Conservation (phyloP, 1,140 invertebrate species). For the Dreissena polymorpha region DNA sequence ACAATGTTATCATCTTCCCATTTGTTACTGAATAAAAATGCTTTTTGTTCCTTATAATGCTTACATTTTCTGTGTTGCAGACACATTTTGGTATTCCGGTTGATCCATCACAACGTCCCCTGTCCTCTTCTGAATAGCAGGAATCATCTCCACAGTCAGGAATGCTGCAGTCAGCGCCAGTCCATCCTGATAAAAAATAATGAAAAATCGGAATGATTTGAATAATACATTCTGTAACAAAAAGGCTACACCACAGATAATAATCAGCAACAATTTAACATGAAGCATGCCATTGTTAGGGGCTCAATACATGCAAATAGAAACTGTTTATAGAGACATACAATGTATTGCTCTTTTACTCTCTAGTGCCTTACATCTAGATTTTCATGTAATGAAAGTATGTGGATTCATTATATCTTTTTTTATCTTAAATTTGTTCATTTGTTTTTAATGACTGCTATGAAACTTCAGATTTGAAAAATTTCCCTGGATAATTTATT, state of each 20-base stretch:
- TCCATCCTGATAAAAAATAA: slow-evolving; percentile 63
- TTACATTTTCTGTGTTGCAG: slow-evolving; percentile 36
- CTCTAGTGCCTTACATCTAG: too few species aligned
- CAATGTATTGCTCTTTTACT: too few species aligned
- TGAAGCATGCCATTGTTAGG: not conserved
- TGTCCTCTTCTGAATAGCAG: slow-evolving; percentile 23
- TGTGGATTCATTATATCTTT: too few species aligned
- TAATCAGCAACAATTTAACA: not conserved
- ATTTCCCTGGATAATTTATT: too few species aligned
- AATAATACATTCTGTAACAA: not conserved
- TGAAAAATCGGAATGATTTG: not conserved
- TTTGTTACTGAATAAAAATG: too few species aligned
- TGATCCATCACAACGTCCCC: slow-evolving; percentile 39
- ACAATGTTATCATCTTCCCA: too few species aligned
- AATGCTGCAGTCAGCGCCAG: slow-evolving; percentile 58
- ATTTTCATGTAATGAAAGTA: too few species aligned
- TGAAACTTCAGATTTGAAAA: too few species aligned
- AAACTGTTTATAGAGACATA: too few species aligned
- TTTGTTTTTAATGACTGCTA: too few species aligned
- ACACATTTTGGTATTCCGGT: slow-evolving; percentile 28
- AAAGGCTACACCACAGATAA: not conserved
- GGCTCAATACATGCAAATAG: not conserved
- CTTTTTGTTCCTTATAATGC: too few species aligned
- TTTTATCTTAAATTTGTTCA: too few species aligned
- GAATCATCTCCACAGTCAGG: slow-evolving; percentile 59